A percentile compares a stretch with the other conserved stretches of the same genome.
Conservation (phyloP, 2,888 invertebrate genomes). For the Epinotia brunnichana region DNA sequence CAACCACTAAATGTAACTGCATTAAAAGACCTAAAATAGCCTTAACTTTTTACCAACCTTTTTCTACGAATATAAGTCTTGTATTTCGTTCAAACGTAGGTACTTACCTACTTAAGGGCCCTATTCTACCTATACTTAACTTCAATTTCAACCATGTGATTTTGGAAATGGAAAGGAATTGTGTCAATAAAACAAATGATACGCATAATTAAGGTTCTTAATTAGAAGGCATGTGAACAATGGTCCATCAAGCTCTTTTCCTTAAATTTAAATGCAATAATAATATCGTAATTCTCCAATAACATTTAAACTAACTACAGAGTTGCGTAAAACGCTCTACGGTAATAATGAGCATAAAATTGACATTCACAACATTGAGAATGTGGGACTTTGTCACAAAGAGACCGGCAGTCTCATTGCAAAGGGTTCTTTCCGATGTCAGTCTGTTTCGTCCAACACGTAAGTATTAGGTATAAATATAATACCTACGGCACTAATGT, state of each 20-base stretch:
- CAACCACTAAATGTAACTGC: too few species aligned
- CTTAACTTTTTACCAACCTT: too few species aligned
- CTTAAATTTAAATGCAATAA: slow-evolving; percentile 59
- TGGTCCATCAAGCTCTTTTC: slow-evolving; percentile 78
- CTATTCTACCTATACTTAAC: too few species aligned
- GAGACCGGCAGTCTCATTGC: slow-evolving; percentile 43
- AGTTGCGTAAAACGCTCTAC: slow-evolving; percentile 60
- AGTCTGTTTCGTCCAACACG: neutral
- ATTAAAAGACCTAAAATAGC: too few species aligned
- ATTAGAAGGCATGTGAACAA: slow-evolving; percentile 77
- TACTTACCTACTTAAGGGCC: too few species aligned
- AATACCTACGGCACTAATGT: neutral
- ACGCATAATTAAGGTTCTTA: slow-evolving; percentile 54
- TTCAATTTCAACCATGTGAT: too few species aligned
- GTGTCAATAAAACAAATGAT: slow-evolving; percentile 42
- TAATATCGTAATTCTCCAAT: slow-evolving; percentile 63
- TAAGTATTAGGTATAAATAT: too few species aligned
- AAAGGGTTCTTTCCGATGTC: neutral
- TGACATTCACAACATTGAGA: slow-evolving; percentile 74
- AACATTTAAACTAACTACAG: slow-evolving; percentile 70
- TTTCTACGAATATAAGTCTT: too few species aligned
- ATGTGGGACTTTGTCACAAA: slow-evolving; percentile 55
- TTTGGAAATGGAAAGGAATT: neutral
- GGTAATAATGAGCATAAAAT: slow-evolving; percentile 65
- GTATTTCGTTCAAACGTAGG: too few species aligned